phyloP scores from a whole-genome alignment of 2,888 invertebrate genomes.

The Serrognathus titanus region DNA sequence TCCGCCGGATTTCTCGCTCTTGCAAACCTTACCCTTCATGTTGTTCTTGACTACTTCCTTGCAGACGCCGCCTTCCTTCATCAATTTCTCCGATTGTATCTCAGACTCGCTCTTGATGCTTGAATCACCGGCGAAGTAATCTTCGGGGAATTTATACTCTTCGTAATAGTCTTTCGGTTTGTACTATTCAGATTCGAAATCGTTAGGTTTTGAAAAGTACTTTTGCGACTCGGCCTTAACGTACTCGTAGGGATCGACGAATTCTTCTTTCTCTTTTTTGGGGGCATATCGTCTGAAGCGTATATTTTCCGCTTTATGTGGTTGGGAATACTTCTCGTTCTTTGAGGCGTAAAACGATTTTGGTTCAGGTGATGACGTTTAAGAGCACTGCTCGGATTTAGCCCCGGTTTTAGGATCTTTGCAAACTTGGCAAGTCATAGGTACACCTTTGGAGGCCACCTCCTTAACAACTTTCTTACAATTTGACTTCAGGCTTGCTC shows the following conservation, averaged over 20 bases:
- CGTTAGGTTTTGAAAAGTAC: constrained; percentile 53
- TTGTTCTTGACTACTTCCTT: constrained; percentile 62
- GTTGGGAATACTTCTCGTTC: constrained; percentile 39
- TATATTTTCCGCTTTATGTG: constrained; percentile 30
- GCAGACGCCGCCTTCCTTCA: constrained; percentile 61
- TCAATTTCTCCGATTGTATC: constrained; percentile 58
- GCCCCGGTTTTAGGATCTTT: constrained; percentile 54
- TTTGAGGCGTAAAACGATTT: constrained; percentile 44
- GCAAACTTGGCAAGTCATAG: constrained; percentile 56
- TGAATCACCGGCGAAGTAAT: constrained; percentile 55
- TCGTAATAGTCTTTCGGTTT: constrained; percentile 43
- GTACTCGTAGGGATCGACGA: constrained; percentile 55
- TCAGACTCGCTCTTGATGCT: constrained; percentile 61
- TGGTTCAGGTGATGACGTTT: constrained; percentile 51
- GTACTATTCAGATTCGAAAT: constrained; percentile 47
- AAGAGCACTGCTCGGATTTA: constrained; percentile 58
- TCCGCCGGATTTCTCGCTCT: constrained; percentile 70
- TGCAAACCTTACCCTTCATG: constrained; percentile 70
- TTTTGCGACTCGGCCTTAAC: constrained; percentile 46
- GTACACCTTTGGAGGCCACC: constrained; percentile 35
- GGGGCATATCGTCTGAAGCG: constrained; percentile 46
- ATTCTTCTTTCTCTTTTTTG: constrained; percentile 45
- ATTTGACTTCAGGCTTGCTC: constrained; percentile 39
- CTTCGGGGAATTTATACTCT: constrained; percentile 51
- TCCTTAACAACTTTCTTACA: constrained; percentile 63